Base-by-base conservation (phyloP, 1,140 invertebrate species). In the Sitodiplosis mosellana region DNA sequence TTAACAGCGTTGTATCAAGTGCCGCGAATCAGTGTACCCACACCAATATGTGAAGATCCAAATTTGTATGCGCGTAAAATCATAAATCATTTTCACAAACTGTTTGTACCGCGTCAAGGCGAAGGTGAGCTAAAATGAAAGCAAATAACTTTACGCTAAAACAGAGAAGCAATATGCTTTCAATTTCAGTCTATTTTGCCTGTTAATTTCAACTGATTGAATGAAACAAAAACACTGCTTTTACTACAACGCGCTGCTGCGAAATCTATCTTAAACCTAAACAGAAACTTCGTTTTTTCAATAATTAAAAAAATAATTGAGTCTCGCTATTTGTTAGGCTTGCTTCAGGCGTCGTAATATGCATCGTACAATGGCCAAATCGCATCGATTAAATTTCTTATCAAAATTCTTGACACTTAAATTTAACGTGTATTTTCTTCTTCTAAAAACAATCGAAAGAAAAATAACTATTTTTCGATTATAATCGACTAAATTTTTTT, bases 11-110 rank as follows among this genome's bases (percentile, higher is more conserved):
- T 94, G 45, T 76, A 92, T 54, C 81, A 87, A 1, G 66, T 69
- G 40, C 84, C 87, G 2, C 85, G 87, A 56, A 72, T 83, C 53
- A 78, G 80, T 54, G 83, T 95, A 17, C 91, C 92, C 1, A 76
- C 76, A 56, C 87, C 85, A 2, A 79, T 98, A 12, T 69, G 78
- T 34, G 82, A 90, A 45, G 85, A 93, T 61, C 87, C 93, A 0
- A 92, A 93, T 62, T 74, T 83, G 48, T 97, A 94, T 69, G 83
- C 87, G 1, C 73, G 86, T 52, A 86, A 82, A 64, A 96, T 98
- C 53, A 81, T 97, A 20, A 77, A 80, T 45, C 92, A 96, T 68
- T 78, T 97, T 49, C 85, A 94, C 59, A 94, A 97, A 69, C 71
- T 97, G 40, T 98, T 97, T 69, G 80, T 93, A 37, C 92, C 92